These are phyloP conservation scores for Champsocephalus gunnari DNA, from an alignment of 2,797 vertebrate genomes.

Conservation along the genomic window DNA sequence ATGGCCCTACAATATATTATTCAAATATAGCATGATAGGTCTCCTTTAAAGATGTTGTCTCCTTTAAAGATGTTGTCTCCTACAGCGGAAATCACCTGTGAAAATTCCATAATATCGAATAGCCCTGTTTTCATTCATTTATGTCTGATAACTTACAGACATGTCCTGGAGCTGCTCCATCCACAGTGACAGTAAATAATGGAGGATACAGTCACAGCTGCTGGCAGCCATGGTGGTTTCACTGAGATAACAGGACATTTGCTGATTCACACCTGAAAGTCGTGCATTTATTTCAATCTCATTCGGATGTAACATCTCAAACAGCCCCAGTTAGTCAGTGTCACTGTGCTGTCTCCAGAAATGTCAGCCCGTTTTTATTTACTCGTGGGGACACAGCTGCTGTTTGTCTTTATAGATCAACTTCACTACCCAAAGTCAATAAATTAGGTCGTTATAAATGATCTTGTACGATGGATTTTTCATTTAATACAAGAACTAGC, in stretches of 20 bases:
- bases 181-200: conserved; percentile 29
- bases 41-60: background rate
- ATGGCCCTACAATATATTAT: no score
- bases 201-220: conserved; percentile 26
- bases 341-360: conserved; percentile 13
- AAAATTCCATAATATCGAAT: background rate
- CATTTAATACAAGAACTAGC: background rate
- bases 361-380: conserved; percentile 24
- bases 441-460: conserved; percentile 6
- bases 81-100: background rate
- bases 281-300: conserved; percentile 3
- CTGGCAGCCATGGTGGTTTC: conserved; percentile 11
- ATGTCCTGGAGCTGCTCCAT: conserved; percentile 27
- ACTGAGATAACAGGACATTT: conserved; percentile 11
- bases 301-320: conserved; percentile 13
- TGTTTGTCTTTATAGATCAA: conserved; percentile 26
- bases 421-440: conserved; percentile 21
- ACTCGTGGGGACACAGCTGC: conserved; percentile 16
- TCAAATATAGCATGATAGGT: no score
- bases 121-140: conserved; percentile 20
- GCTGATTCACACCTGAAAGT: conserved; percentile 16
- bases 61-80: background rate
- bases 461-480: conserved; percentile 7
- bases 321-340: conserved; percentile 2
- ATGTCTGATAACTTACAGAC: conserved; percentile 12